Base-by-base conservation (phyloP, 1,140 invertebrate genomes). In the Andrena cerasifolii region DNA sequence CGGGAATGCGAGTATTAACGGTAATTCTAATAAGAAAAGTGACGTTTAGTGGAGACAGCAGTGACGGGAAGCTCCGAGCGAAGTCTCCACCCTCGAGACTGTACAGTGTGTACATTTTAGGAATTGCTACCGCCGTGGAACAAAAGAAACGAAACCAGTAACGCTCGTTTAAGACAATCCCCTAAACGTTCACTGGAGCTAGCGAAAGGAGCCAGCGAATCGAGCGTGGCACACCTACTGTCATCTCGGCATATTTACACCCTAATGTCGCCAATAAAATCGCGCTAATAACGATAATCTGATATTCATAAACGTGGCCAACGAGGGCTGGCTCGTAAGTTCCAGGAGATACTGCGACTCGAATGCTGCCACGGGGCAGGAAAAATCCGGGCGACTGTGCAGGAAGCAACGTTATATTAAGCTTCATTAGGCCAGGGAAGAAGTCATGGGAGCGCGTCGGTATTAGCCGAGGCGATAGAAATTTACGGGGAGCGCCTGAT, bases 271-370 rank as follows among this genome's bases (percentile, higher is more conserved):
- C 16, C 70, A 70, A 76, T 88, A 85, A 89, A 88, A 78, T 85
- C 78, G 59, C 47, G 73, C 65, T 88, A 89, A 86, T 86, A 85
- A 86, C 76, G 83, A 88, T 87, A 79, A 87, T 88, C 79, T 82
- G 78, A 77, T 80, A 85, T 85, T 83, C 84, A 82, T 87, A 84
- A 83, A 81, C 74, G 63, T 36, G 33, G 78, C 24, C 28, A 45
- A 21, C 59, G 51, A 47, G 43, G 58, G n/a, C 59, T 72, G 43
- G 79, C 67, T 83, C 78, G 71, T 76, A 82, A 84, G 70, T 84
- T 80, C 75, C 16, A 62, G 67, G 82, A 83, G 68, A 79, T 82
- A 83, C 70, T 65, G 79, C 56, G 45, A 8, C 7, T 61, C 31
- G 7, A 47, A 40, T 40, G 61, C 31, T 70, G 65, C 51, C n/a